A percentile compares a stretch with the other conserved stretches of the same genome.
These are phyloP conservation scores for Heloderma charlesbogerti DNA, from an alignment of 2,113 vertebrate species.

Conservation along the genomic window DNA sequence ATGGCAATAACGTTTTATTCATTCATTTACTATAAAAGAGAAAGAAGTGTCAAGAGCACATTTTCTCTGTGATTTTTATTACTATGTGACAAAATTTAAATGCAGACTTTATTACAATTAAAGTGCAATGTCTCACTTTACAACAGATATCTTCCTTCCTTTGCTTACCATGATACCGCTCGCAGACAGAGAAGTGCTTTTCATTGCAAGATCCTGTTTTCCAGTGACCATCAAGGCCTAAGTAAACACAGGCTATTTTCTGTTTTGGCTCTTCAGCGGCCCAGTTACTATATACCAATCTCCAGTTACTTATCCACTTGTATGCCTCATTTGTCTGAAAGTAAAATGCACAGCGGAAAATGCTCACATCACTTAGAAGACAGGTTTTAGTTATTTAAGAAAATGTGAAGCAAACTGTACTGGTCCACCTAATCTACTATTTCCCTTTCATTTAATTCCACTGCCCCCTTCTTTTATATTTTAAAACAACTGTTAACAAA, in stretches of 20 bases:
- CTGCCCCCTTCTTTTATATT: background rate
- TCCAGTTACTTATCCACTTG: slow-evolving; percentile 85
- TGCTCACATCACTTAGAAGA: background rate
- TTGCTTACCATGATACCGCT: slow-evolving; percentile 82
- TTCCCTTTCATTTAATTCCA: background rate
- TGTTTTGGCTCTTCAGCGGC: slow-evolving; percentile 82
- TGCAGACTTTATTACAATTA: background rate
- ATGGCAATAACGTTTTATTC: background rate
- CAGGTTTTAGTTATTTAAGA: background rate
- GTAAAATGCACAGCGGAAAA: slow-evolving; percentile 16
- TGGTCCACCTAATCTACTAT: background rate
- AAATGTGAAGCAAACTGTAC: background rate
- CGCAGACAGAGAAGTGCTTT: slow-evolving; percentile 84
- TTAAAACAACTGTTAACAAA: background rate
- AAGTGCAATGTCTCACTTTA: background rate
- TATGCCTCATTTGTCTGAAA: slow-evolving; percentile 80
- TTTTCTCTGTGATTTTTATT: background rate
- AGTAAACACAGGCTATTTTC: slow-evolving; percentile 86
- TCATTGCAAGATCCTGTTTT: slow-evolving; percentile 84
- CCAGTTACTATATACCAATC: slow-evolving; percentile 83
- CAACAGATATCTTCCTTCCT: background rate
- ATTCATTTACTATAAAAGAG: background rate
- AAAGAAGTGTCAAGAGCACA: background rate
- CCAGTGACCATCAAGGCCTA: slow-evolving; percentile 86
- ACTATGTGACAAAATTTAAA: background rate